Base-by-base conservation (phyloP, 2,888 invertebrate species). In the Mesorhabditis sp. region DNA sequence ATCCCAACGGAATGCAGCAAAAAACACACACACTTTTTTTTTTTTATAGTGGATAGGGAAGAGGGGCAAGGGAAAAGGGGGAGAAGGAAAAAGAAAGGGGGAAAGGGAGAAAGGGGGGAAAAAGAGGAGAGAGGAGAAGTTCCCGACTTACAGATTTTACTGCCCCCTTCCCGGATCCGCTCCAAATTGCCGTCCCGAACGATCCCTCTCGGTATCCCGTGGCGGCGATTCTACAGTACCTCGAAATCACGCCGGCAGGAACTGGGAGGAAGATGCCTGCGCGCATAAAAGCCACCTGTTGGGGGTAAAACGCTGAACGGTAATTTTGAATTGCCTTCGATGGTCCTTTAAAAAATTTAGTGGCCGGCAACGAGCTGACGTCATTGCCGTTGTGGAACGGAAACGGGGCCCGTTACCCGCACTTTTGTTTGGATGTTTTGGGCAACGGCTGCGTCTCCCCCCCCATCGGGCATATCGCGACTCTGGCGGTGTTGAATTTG, bases 391-490 rank as follows among this genome's bases (percentile, higher is more conserved):
- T 73, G 42, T 28, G 28, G 28, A 28, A 28, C 28, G 28, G 28
- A 2, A 28, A 28, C 42, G 73, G 69, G 66, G 72, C 13, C 67
- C 76, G 3, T 45, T 75, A 87, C 97, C 97, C 0, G 92, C 92
- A 86, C 90, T 98, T 94, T 94, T 4, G 94, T 95, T 92, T 98
- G 85, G 96, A 97, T 86, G 91, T 97, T 43, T 93, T 94, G 79
- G 92, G 92, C 86, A 98, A 98, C 89, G 89, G 71, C 87, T 94
- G 61, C 89, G 78, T 90, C 90, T 77, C 90, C 98, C 61, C 94
- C 95, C 0, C 88, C 91, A 92, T 70, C 90, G 97, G 68, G 92
- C 93, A 80, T 92, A 94, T 85, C 89, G 90, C 89, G 72, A 92
- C 93, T 86, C 89, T 98, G 4, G 93, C 95, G n/a, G 95, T 96